These are phyloP conservation scores for Muraenolepis orangiensis DNA, from an alignment of 2,797 vertebrate genomes.

Conservation along the genomic window DNA sequence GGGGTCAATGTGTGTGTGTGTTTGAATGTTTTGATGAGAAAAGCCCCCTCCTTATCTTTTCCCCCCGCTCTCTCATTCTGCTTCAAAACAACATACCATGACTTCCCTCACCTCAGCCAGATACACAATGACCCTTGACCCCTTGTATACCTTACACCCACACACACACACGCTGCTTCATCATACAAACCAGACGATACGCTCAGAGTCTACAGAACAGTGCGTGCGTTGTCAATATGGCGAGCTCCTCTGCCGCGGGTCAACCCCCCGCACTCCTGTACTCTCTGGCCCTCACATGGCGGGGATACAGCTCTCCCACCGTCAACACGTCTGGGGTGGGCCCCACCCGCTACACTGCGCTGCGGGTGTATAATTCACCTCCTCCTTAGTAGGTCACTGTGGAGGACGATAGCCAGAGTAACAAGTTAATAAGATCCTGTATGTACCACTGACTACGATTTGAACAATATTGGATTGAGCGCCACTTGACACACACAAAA, in stretches of 20 bases:
- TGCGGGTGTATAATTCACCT: slow-evolving; percentile 9
- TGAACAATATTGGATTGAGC: neutral
- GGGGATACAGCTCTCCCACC: slow-evolving; percentile 29
- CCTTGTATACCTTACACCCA: neutral
- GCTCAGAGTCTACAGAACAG: neutral
- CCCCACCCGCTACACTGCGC: slow-evolving; percentile 4
- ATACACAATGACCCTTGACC: slow-evolving; percentile 58
- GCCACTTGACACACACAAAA: neutral
- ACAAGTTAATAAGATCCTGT: neutral
- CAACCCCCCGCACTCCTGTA: slow-evolving; percentile 38
- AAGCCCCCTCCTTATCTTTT: slow-evolving; percentile 17
- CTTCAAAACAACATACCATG: slow-evolving; percentile 68
- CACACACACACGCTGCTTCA: slow-evolving; percentile 21
- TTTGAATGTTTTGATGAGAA: slow-evolving; percentile 40
- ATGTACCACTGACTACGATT: neutral
- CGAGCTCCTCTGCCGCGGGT: neutral
- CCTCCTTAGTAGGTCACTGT: neutral
- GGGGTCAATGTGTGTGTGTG: slow-evolving; percentile 23
- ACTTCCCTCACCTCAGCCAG: slow-evolving; percentile 48
- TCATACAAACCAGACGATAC: neutral
- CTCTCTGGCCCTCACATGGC: slow-evolving; percentile 33
- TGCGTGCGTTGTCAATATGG: neutral
- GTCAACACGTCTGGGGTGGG: slow-evolving; percentile 27
- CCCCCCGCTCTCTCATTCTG: slow-evolving; percentile 29
- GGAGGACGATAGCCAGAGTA: neutral